These are phyloP conservation scores for Mystacornis crossleyi DNA, from an alignment of 2,113 vertebrate genomes.

Conservation along the genomic window DNA sequence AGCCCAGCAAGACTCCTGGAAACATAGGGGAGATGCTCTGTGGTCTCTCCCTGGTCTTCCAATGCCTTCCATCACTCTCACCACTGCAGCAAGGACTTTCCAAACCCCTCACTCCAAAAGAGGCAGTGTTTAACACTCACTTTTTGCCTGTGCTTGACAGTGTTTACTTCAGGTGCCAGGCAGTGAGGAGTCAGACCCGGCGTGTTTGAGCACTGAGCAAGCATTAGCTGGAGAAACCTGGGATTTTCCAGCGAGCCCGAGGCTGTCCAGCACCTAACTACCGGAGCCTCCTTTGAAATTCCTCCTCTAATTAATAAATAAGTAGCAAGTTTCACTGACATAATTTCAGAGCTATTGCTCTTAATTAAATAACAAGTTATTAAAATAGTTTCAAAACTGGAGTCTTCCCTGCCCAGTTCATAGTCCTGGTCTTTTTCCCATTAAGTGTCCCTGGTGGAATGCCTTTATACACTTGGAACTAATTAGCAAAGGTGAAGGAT, in stretches of 20 bases:
- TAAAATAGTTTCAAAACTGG: background rate
- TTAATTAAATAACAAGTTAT: conserved; percentile 47
- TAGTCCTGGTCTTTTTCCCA: background rate
- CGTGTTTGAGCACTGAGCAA: conserved; percentile 16
- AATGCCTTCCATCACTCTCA: rapidly evolving
- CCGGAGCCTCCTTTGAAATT: conserved; percentile 21
- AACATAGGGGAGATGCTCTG: background rate
- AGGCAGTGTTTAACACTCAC: background rate
- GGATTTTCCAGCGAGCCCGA: conserved; percentile 49
- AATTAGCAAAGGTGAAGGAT: background rate
- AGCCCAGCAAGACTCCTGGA: background rate
- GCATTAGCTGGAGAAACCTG: background rate
- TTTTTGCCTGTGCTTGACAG: background rate
- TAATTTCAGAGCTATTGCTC: conserved; percentile 48
- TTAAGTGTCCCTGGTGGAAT: background rate
- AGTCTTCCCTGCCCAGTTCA: background rate
- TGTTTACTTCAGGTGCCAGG: conserved; percentile 8
- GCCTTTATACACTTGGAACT: background rate
- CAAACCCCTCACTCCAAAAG: background rate
- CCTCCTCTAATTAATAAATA: conserved; percentile 57
- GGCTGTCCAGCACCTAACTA: conserved; percentile 33
- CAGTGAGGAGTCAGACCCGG: background rate
- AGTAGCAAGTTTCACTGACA: conserved; percentile 48
- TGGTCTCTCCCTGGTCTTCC: rapidly evolving
- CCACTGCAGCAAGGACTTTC: background rate